Percentiles rank a stretch among this genome's conserved stretches.
These are phyloP conservation scores for Cirrhinus mrigala DNA, from an alignment of 2,797 vertebrate species.

Conservation along the genomic window DNA sequence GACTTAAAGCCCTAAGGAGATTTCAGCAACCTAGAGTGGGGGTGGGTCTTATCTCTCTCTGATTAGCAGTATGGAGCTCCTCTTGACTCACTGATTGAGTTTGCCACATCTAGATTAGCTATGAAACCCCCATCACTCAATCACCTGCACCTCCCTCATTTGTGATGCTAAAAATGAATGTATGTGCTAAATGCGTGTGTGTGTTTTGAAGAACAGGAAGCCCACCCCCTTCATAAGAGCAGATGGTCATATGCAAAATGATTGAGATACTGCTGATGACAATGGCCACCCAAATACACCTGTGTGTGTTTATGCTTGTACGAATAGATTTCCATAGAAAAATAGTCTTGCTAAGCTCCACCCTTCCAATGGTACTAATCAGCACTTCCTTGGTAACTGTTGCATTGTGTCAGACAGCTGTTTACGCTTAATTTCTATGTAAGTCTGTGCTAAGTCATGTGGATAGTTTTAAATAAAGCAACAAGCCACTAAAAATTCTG, in stretches of 20 bases:
- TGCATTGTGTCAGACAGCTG: neutral
- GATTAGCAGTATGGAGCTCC: constrained; percentile 25
- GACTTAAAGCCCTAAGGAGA: constrained; percentile 50
- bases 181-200: constrained; percentile 29
- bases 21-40: constrained; percentile 29
- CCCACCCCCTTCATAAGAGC: constrained; percentile 10
- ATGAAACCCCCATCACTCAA: constrained; percentile 25
- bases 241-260: constrained; percentile 21
- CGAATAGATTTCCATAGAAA: neutral
- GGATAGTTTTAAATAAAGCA: constrained; percentile 4
- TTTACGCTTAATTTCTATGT: neutral
- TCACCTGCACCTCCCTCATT: neutral
- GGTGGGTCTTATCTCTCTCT: constrained; percentile 37
- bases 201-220: constrained; percentile 30
- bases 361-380: neutral
- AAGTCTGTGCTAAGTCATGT: neutral
- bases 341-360: neutral
- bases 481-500: neutral
- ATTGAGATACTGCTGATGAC: neutral
- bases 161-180: constrained; percentile 10
- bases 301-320: neutral
- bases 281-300: neutral
- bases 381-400: neutral
- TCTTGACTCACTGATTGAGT: constrained; percentile 34
- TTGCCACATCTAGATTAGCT: constrained; percentile 31